Evolutionary conservation across 2,797 vertebrate genomes (phyloP), one percentile per base, ranked within the genome.

Genomic region (Syngnathus rostellatus): DNA sequence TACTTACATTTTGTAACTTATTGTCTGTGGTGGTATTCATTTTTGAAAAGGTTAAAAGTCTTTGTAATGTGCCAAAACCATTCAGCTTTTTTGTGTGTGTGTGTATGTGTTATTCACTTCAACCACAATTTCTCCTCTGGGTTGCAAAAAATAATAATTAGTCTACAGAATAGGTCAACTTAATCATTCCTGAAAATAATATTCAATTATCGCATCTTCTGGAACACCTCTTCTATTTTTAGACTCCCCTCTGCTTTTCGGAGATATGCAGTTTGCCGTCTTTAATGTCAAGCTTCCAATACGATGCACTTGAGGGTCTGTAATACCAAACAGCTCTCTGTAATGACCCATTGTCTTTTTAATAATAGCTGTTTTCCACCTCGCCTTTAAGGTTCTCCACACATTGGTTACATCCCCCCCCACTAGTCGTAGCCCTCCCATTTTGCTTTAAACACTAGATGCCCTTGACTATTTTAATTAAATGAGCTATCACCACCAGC

Each of bases 101-200:
- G 78, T 83, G 82, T 84, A 83, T 79, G 71, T 76, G 65, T 80
- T 85, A 86, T 84, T 89, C 84, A 86, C 81, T 85, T 77, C 74
- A 73, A 85, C 81, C 78, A 70, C 81, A 86, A 82, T 91, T 81
- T 80, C 84, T 83, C 75, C 73, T 79, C 83, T 83, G 85, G 84
- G 79, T 74, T 84, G 82, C 81, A 71, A 89, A 80, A 89, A 89
- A 43, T 17, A 86, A 90, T 90, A 92, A 92, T 92, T 91, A 91
- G 85, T 90, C 83, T 86, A 76, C 79, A 81, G 87, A 78, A 90
- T 90, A 89, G 89, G 89, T 90, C 88, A 91, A 89, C 84, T 89
- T 87, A 86, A 91, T 90, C 88, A 90, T 91, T 91, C 89, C 88
- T 90, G 89, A 87, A 92, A 90, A 91, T 91, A 90, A 91, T 90